These are phyloP conservation scores for Palythoa caribaeorum DNA, from an alignment of 92 coral and sea anemone species.

Conservation along the genomic window DNA sequence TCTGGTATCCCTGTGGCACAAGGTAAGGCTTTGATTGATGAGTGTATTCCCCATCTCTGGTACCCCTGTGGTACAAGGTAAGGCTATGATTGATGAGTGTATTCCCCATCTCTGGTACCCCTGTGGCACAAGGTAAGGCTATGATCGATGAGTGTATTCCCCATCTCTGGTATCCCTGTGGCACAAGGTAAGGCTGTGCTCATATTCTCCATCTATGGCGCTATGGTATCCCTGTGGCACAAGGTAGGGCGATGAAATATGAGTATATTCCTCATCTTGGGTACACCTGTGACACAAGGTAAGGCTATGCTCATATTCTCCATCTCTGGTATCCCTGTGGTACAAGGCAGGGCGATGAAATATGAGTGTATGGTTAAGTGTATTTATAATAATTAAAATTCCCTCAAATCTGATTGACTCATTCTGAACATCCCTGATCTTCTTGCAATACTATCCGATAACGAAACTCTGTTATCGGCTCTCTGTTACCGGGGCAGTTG, in stretches of 20 bases:
- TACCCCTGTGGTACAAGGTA: slow-evolving; percentile 94
- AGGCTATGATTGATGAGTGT: slow-evolving; percentile 74
- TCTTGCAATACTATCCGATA: too few relatives aligned
- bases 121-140: slow-evolving; percentile 93
- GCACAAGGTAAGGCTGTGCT: slow-evolving; percentile 94
- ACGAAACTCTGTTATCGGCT: too few relatives aligned
- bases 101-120: slow-evolving; percentile 90
- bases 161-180: slow-evolving; percentile 92
- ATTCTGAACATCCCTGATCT: too few relatives aligned
- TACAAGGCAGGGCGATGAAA: slow-evolving; percentile 89
- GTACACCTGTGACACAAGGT: slow-evolving; percentile 96
- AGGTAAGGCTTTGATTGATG: slow-evolving; percentile 97
- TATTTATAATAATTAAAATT: too few relatives aligned
- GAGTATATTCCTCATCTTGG: slow-evolving; percentile 92
- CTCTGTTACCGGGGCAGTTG: too few relatives aligned
- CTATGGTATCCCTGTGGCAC: slow-evolving; percentile 92
- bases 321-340: slow-evolving; percentile 62
- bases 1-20: slow-evolving; percentile 95
- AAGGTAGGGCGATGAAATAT: slow-evolving; percentile 89
- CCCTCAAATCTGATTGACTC: too few relatives aligned
- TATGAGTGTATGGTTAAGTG: too few relatives aligned
- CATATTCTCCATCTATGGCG: slow-evolving; percentile 91
- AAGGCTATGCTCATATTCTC: slow-evolving; percentile 88
- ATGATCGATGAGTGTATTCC: slow-evolving; percentile 85
- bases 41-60: slow-evolving; percentile 93